These are phyloP conservation scores for Phrixothrix hirtus DNA, from an alignment of 2,888 invertebrate genomes.

Conservation along the genomic window DNA sequence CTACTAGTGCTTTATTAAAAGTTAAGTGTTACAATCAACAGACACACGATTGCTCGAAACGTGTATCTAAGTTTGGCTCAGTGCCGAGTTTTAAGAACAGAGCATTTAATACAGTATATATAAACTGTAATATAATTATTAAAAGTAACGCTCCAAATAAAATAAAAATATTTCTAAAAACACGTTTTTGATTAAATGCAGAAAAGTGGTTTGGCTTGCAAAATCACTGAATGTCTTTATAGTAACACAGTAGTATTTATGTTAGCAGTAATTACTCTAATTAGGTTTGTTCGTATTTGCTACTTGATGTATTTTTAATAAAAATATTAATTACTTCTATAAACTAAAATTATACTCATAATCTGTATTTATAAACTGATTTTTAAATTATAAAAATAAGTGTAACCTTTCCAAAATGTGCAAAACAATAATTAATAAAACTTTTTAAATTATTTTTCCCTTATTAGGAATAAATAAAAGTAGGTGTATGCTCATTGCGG, in stretches of 20 bases:
- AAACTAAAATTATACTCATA: background rate
- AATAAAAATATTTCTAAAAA: conserved; percentile 15
- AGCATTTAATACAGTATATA: conserved; percentile 40
- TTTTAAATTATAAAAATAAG: no score
- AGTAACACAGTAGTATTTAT: conserved; percentile 11
- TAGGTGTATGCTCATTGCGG: no score
- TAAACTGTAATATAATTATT: conserved; percentile 11
- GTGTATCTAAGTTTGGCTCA: conserved; percentile 54
- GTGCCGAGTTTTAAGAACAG: conserved; percentile 54
- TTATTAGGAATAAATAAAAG: no score
- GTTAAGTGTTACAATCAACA: conserved; percentile 49
- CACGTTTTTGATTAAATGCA: conserved; percentile 25
- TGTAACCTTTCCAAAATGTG: no score
- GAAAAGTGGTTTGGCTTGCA: conserved; percentile 31
- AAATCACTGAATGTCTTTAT: conserved; percentile 25
- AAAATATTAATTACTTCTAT: background rate
- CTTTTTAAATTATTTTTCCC: no score
- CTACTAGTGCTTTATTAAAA: conserved; percentile 45
- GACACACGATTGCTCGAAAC: conserved; percentile 58
- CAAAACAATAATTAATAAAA: no score
- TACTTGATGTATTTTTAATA: no score
- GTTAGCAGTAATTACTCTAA: conserved; percentile 13
- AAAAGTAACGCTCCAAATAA: conserved; percentile 11
- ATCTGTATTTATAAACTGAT: background rate
- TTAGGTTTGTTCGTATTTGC: conserved; percentile 26